Conservation (phyloP, 2,113 vertebrate genomes). For the human region GRCh38 chr4:95114501-95115000, state of each 20-base stretch:
- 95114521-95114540: not conserved
- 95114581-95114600: not conserved
- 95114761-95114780: constrained; percentile 90
- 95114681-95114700: not conserved
- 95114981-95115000: not conserved
- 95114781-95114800: constrained; percentile 94
- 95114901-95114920: not conserved
- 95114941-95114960: not conserved
- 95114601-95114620: not conserved
- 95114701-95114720: constrained; percentile 81
- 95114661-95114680: not conserved
- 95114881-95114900: not conserved
- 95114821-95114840: constrained; percentile 87
- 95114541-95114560: not conserved
- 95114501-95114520: not conserved
- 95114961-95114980: not conserved
- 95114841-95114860: not conserved
- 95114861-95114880: constrained; percentile 5
- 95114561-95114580: not conserved
- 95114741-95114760: constrained; percentile 96
- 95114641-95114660: not conserved
- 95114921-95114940: not conserved
- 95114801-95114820: constrained; percentile 96
- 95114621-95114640: not conserved
- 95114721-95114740: constrained; percentile 98